Evolutionary conservation across 2,888 invertebrate species (phyloP).

Genomic region (Gari tellinella): DNA sequence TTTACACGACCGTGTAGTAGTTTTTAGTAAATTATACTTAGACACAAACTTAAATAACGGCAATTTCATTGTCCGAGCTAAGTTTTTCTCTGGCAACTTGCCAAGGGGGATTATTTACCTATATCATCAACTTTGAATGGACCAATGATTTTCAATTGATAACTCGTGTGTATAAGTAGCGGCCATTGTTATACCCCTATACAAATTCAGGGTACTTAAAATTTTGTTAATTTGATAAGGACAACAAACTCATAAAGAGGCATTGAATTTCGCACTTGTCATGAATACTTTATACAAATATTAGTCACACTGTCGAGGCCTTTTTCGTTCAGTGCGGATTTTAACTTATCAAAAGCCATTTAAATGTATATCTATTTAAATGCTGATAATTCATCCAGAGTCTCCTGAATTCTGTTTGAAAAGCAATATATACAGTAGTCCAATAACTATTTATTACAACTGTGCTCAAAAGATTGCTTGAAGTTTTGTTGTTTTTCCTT

Average conservation of each 20-base stretch:
- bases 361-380: too few species aligned
- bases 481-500: too few species aligned
- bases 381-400: too few species aligned
- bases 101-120: constrained; percentile 1
- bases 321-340: too few species aligned
- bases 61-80: background rate
- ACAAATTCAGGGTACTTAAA: background rate
- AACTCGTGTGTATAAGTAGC: background rate
- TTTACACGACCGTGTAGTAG: constrained; percentile 9
- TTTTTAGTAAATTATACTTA: background rate
- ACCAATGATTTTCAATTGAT: constrained; percentile 8
- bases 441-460: too few species aligned
- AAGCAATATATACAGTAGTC: too few species aligned
- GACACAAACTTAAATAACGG: constrained; percentile 6
- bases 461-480: too few species aligned
- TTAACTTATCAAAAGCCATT: too few species aligned
- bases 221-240: constrained; percentile 10
- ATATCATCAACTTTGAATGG: background rate
- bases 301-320: background rate
- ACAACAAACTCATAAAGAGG: background rate
- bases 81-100: constrained; percentile 2
- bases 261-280: constrained; percentile 17
- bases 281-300: constrained; percentile 9
- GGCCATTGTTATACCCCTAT: background rate
- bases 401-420: too few species aligned